phyloP scores from a whole-genome alignment of 30 jellyfish, hydroid and myxozoan genomes.

The Nemopilema nomurai region DNA sequence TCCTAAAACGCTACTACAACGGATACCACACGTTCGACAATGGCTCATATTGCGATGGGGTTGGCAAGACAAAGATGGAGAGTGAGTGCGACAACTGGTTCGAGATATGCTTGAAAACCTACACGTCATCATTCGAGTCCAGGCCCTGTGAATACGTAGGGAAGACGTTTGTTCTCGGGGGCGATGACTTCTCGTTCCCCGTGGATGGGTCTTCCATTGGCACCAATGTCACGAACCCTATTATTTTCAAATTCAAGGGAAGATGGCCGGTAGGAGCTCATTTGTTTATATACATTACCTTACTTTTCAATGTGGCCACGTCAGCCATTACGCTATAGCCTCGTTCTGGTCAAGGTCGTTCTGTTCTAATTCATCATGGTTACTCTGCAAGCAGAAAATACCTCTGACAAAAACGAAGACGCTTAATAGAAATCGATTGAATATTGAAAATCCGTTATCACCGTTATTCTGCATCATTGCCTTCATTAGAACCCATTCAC shows the following conservation, averaged over 20 bases:
- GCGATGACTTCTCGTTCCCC: slow-evolving; percentile 55
- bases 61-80: background rate
- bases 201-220: slow-evolving; percentile 50
- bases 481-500: no score
- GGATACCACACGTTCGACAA: slow-evolving; percentile 6
- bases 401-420: no score
- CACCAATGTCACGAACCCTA: slow-evolving; percentile 57
- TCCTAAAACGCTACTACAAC: slow-evolving; percentile 22
- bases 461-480: no score
- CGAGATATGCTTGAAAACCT: slow-evolving; percentile 63
- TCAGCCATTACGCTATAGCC: no score
- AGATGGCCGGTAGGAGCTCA: slow-evolving; percentile 46
- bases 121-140: slow-evolving; percentile 8
- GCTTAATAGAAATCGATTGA: no score
- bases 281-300: background rate
- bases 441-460: no score
- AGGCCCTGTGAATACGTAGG: slow-evolving; percentile 44
- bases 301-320: background rate
- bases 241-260: slow-evolving; percentile 36
- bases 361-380: no score
- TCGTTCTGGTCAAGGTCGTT: no score
- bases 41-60: slow-evolving; percentile 42
- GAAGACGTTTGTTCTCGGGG: slow-evolving; percentile 66
- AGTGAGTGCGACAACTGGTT: slow-evolving; percentile 83
- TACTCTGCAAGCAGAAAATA: no score